Evolutionary conservation across 1,140 invertebrate species (phyloP), one percentile per base, ranked within the genome.

Genomic region (Drosophila pectinifera): DNA sequence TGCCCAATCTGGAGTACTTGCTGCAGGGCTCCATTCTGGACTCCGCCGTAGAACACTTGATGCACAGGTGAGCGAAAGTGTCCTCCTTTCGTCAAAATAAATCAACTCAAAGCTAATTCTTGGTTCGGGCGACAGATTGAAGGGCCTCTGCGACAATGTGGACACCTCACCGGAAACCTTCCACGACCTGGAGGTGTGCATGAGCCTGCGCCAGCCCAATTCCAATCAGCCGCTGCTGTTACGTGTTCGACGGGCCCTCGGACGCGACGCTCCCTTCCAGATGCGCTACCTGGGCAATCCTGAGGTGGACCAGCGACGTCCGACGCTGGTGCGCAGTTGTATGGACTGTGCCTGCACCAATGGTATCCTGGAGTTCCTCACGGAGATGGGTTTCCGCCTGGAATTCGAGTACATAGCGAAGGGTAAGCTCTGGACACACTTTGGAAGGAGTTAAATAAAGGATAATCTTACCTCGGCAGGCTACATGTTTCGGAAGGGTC

Each of bases 331-430:
- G 4, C 93, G 98, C 36, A 98, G 95, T 26, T 98, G 97, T 81
- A 96, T 99, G 69, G 98, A 99, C 92, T 96, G 98, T 65, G 96
- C 96, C 1, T 97, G 96, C 49, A 98, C 96, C 74, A 95, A 95
- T 28, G 98, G 98, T 84, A 95, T 99, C 10, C 95, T 97, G 1
- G 97, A 98, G 74, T 99, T 99, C 92, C 94, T 99, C 0, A 96
- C 95, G 54, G 98, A 99, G 94, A 93, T 99, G 78, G 98, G 98
- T 8, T 97, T 96, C 84, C 93, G 96, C 69, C 92, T 97, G 49
- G 98, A 99, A 90, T 98, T 98, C 94, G 98, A 99, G 93, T 99
- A 97, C 91, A 96, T 97, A 78, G 95, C 97, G 0, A 96, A 97
- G 93, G 98, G 94, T 94, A 80, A 69, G 24, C 26, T 26, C 5